Conservation (phyloP, 2,797 vertebrate genomes). For the Tinamus major region DNA sequence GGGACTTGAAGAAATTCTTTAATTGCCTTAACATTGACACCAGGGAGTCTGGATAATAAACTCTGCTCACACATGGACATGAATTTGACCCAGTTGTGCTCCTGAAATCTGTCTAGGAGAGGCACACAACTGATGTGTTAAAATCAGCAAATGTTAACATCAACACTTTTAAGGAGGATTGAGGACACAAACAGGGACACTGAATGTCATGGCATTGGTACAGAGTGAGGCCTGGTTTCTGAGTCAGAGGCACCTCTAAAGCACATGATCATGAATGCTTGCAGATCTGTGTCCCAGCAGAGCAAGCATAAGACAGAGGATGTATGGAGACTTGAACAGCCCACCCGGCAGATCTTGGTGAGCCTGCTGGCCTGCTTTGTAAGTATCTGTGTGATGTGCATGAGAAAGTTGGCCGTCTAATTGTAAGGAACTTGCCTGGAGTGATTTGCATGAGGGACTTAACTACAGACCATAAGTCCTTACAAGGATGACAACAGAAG, state of each 20-base stretch:
- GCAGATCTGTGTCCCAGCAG: neutral
- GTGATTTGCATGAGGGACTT: neutral
- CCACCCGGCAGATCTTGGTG: neutral
- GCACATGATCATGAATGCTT: neutral
- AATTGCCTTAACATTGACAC: neutral
- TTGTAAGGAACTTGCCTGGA: neutral
- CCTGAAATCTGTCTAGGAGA: neutral
- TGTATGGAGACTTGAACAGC: neutral
- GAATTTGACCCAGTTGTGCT: neutral
- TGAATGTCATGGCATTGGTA: neutral
- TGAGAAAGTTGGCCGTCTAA: neutral
- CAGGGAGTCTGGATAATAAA: neutral
- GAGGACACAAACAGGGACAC: neutral
- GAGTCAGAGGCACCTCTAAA: neutral
- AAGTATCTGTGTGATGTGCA: neutral
- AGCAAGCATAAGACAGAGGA: neutral
- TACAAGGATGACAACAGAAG: neutral
- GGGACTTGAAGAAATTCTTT: neutral
- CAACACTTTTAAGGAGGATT: neutral
- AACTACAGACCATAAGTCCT: neutral
- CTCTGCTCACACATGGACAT: neutral
- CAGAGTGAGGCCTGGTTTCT: neutral
- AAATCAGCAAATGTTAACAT: constrained; percentile 18
- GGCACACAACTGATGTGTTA: neutral
- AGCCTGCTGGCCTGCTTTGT: neutral